Evolutionary conservation across 1,140 invertebrate species (phyloP).

Genomic region (Eupeodes corollae): DNA sequence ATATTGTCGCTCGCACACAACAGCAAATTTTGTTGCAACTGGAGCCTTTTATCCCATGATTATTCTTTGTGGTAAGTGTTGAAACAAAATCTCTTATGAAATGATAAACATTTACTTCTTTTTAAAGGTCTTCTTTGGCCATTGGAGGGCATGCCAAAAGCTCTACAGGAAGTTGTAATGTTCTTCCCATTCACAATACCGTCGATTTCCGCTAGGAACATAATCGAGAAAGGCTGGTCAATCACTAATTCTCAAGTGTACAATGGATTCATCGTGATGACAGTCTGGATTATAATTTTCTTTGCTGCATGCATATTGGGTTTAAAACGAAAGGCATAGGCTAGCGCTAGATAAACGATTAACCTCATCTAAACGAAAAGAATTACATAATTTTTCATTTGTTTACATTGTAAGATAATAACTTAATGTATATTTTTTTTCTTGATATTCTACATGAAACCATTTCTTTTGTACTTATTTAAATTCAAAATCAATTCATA

Average conservation of each 20-base stretch:
- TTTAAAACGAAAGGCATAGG: constrained; percentile 35
- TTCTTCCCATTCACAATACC: constrained; percentile 56
- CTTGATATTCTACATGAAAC: too few relatives aligned
- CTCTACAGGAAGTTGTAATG: constrained; percentile 44
- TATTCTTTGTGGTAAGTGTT: constrained; percentile 60
- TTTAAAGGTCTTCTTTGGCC: constrained; percentile 79
- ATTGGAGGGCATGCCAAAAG: constrained; percentile 59
- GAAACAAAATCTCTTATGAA: not conserved
- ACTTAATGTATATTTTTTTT: too few relatives aligned
- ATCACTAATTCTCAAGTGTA: constrained; percentile 45
- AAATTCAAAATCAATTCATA: too few relatives aligned
- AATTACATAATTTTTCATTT: too few relatives aligned
- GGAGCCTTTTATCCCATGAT: constrained; percentile 83
- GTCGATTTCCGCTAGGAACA: constrained; percentile 47
- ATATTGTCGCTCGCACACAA: constrained; percentile 59
- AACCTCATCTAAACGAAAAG: too few relatives aligned
- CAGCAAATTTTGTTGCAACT: constrained; percentile 71
- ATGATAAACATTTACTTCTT: not conserved
- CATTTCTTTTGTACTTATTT: too few relatives aligned
- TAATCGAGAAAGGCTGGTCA: constrained; percentile 49
- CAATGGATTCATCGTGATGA: constrained; percentile 45
- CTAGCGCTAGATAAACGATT: too few relatives aligned
- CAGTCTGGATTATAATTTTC: constrained; percentile 43
- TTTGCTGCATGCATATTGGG: constrained; percentile 37
- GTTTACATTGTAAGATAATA: too few relatives aligned